Evolutionary conservation across 2,113 vertebrate species (phyloP), one percentile per base, ranked within the genome.

Genomic region (Aramus guarauna): DNA sequence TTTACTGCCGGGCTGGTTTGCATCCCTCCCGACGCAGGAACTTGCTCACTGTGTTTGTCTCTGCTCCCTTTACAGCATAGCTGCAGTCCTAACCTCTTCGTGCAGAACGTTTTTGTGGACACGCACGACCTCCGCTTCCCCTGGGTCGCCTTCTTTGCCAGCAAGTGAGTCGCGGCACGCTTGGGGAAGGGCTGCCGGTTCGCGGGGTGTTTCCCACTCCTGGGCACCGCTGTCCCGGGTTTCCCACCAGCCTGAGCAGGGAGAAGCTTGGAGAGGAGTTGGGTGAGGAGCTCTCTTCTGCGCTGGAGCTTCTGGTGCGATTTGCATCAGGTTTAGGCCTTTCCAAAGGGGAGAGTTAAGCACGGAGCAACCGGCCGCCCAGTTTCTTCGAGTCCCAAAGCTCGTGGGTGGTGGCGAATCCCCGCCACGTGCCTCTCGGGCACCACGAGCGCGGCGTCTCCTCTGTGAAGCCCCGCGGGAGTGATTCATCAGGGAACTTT

Each of bases 81-180:
- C 97, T 99, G 99, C 97, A 99, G 99, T 94, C 99, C 99, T 1
- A 99, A 99, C 98, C 99, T 99, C 74, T 99, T 99, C 20, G 99
- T 99, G 94, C 99, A 99, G 98, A 99, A 99, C 7, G 99, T 99
- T 47, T 99, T 99, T 9, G 99, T 99, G 97, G 99, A 99, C 95
- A 99, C 99, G 0, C 99, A 99, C 3, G 99, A 99, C 89, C 98
- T 99, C 56, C 98, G 99, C 72, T 99, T 99, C 96, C 99, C 99
- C 9, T 99, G 99, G 99, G 99, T 99, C 47, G 99, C 99, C 14
- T 99, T 99, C 98, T 99, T 99, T 21, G 99, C 99, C 95, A 99
- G 99, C 99, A 99, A 99, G 99, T 99, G 97, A 98, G 99, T 98
- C 23, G 24, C 16, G n/a, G 19, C 1, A 22, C 1, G 9, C 36